Base-by-base conservation (phyloP, 23 tunicate species). In the Styela plicata region DNA sequence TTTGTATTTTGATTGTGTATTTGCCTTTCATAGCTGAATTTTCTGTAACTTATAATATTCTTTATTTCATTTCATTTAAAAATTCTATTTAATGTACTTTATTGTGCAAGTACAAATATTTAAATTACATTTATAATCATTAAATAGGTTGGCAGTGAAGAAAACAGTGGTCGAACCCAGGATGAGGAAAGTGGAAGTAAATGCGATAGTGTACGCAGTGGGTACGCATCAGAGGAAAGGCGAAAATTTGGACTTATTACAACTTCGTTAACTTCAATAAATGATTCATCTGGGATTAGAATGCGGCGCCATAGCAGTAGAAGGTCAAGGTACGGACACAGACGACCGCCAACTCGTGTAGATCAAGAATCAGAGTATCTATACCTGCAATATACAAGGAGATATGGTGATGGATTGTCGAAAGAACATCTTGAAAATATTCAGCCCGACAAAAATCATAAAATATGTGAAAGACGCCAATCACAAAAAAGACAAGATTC, bases 211-310 rank as follows among this genome's bases (percentile, higher is more conserved):
- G 30, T 66, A 66, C 71, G 71, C 17, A 71, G 34, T 32, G 32
- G 34, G 20, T 33, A 20, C 17, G 77, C 36, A 3, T 33, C 77
- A 34, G 77, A 71, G 30, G 81, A 44, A 29, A 44, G 66, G 21
- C 81, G 81, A 7, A 52, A 22, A 0, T 44, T 24, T 24, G 63
- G 37, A 22, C 65, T 76, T 37, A 76, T 76, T 1, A 76, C 81
- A 22, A 76, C 81, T 5, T 76, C 81, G 24, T 65, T 76, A 25
- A 76, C 81, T 27, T 76, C 81, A 0, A 76, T 76, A 1, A 44
- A 1, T 25, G 81, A 76, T 44, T 37, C 81, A 2, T 34, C 36
- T n/a, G 1, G 36, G 24, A 24, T 57, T 24, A 64, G 81, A 24
- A 36, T 53, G 13, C 1, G 81, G 5, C 66, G 0, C 26, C 66